Evolutionary conservation across 2,888 invertebrate genomes (phyloP), one percentile per base, ranked within the genome.

Genomic region (Cosmopolites sordidus): DNA sequence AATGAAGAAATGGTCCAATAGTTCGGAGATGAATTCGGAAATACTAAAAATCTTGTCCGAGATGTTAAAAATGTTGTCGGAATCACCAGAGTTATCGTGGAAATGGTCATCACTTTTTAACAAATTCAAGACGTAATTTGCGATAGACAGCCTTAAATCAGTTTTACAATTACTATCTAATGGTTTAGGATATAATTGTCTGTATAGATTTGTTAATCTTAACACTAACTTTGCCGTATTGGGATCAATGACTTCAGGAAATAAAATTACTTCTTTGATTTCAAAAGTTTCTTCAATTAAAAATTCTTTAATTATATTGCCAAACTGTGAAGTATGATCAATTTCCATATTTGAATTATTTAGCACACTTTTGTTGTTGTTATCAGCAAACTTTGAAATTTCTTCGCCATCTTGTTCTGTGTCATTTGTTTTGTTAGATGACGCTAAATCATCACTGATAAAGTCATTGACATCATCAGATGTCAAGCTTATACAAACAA

Each of bases 1-100:
- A 15, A 61, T 56, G 56, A 73, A 73, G 47, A 73, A 73, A 5
- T 55, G 58, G 56, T 73, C 70, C 18, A 73, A 59, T 47, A 73
- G 64, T 44, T 72, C 70, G 1, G 70, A 68, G 5, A 73, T 50
- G 53, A 70, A 69, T 53, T 73, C 73, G 0, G 71, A 67, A 51
- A 72, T 65, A 3, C 63, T 67, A 46, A 70, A 72, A 6, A 70
- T 48, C 50, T 68, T 71, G 56, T 72, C 70, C 0, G 69, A 68
- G 37, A 69, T 59, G 12, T 64, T 57, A 11, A 60, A 48, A 17
- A 38, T 6, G 48, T 44, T 56, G 16, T 58, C 60, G 17, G 51
- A 60, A 17, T 57, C 58, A 0, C 59, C 59, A 29, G 58, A 60
- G 9, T 59, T 50, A 27, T 65, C 63, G 22, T 60, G 56, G 16